These are phyloP conservation scores for Crotalus viridis DNA, from an alignment of 2,113 vertebrate species.

Conservation along the genomic window DNA sequence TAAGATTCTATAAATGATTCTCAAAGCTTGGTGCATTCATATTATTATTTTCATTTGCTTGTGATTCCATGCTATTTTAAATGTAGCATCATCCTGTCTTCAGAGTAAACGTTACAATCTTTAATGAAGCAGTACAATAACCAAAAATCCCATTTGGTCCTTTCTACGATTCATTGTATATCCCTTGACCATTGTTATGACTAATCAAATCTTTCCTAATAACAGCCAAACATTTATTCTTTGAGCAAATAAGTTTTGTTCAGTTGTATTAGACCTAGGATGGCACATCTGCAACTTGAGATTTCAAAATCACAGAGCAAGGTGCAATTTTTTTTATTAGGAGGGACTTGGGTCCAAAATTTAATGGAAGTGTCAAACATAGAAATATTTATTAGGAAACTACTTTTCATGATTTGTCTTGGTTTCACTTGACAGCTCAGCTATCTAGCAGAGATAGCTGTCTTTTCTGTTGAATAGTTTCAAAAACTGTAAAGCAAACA, in stretches of 20 bases:
- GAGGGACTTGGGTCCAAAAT: slow-evolving; percentile 30
- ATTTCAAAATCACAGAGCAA: slow-evolving; percentile 38
- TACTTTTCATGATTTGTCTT: slow-evolving; percentile 19
- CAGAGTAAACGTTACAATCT: background rate
- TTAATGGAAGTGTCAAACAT: slow-evolving; percentile 27
- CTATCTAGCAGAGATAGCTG: slow-evolving; percentile 39
- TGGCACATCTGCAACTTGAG: slow-evolving; percentile 41
- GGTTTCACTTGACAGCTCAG: slow-evolving; percentile 21
- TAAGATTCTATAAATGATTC: background rate
- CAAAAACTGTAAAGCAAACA: slow-evolving; percentile 20
- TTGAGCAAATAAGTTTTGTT: slow-evolving; percentile 41
- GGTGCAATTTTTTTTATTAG: slow-evolving; percentile 38
- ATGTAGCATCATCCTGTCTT: background rate
- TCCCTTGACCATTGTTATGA: background rate
- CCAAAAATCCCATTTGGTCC: slow-evolving; percentile 15
- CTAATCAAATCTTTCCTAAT: slow-evolving; percentile 35
- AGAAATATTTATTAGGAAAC: slow-evolving; percentile 27
- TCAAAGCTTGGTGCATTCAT: background rate
- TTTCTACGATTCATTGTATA: slow-evolving; percentile 13
- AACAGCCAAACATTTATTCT: slow-evolving; percentile 40
- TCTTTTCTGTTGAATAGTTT: slow-evolving; percentile 23
- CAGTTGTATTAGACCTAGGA: slow-evolving; percentile 35
- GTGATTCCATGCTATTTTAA: background rate
- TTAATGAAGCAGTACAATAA: background rate
- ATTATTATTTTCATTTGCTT: background rate